Conservation (phyloP, 2,797 vertebrate genomes). For the Microhierax caerulescens region DNA sequence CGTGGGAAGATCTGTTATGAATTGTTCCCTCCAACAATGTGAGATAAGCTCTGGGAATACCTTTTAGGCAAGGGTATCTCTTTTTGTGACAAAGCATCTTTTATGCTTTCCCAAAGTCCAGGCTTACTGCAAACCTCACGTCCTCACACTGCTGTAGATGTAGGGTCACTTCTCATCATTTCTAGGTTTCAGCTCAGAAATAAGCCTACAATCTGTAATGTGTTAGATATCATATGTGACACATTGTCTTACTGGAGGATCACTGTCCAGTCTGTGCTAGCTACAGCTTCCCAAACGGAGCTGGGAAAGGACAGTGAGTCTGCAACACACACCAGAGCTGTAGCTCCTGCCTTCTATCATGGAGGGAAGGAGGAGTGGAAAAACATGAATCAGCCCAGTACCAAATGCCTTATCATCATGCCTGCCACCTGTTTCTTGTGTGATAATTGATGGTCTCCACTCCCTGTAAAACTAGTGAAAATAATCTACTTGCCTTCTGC, state of each 20-base stretch:
- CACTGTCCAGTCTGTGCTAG: background rate
- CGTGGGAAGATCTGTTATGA: background rate
- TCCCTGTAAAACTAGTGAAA: background rate
- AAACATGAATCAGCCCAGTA: rapidly evolving
- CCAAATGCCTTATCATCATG: background rate
- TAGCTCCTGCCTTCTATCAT: background rate
- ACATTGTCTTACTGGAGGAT: background rate
- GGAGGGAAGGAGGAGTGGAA: background rate
- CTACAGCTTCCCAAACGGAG: background rate
- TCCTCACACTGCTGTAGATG: background rate
- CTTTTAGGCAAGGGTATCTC: background rate
- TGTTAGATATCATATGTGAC: background rate
- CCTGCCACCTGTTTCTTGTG: background rate
- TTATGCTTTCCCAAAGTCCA: background rate
- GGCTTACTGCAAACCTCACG: background rate
- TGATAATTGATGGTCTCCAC: background rate
- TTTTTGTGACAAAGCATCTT: background rate
- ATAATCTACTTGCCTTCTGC: background rate
- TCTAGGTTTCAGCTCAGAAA: background rate
- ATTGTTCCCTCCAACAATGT: background rate
- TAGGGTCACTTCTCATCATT: background rate
- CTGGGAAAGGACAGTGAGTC: background rate
- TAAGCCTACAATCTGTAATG: background rate
- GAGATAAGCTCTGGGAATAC: background rate
- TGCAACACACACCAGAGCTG: background rate